Percentiles rank a stretch among this genome's conserved stretches.
phyloP scores from a whole-genome alignment of 2,113 vertebrate genomes.

The Cinclus cinclus region DNA sequence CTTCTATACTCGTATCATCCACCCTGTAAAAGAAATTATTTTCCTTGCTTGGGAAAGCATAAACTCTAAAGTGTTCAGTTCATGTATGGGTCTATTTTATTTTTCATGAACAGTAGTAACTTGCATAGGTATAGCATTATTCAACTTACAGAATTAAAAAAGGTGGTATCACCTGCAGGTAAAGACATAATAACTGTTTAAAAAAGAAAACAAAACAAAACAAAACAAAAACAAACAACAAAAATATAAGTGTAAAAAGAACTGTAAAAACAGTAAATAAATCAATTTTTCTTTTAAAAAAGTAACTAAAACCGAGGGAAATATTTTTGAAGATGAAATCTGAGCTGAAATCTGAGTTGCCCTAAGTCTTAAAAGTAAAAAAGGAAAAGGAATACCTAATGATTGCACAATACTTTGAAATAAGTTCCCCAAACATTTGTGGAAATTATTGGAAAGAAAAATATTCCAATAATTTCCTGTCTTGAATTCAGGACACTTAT shows the following conservation, averaged over 20 bases:
- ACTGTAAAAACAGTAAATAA: neutral
- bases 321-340: neutral
- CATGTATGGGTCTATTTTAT: neutral
- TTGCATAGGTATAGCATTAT: neutral
- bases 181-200: neutral
- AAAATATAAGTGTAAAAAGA: neutral
- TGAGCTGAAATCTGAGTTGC: neutral
- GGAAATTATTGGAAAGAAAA: neutral
- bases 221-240: neutral
- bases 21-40: neutral
- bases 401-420: neutral
- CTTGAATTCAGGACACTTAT: neutral
- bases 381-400: neutral
- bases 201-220: neutral
- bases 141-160: neutral
- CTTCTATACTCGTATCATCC: neutral
- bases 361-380: neutral
- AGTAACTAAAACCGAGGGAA: neutral
- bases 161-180: neutral
- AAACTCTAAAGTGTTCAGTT: neutral
- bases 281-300: neutral
- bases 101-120: neutral
- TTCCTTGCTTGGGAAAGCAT: neutral
- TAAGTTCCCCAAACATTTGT: neutral
- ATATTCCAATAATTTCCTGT: neutral